phyloP scores from a whole-genome alignment of 1,140 invertebrate species.

The Camponotus pennsylvanicus region DNA sequence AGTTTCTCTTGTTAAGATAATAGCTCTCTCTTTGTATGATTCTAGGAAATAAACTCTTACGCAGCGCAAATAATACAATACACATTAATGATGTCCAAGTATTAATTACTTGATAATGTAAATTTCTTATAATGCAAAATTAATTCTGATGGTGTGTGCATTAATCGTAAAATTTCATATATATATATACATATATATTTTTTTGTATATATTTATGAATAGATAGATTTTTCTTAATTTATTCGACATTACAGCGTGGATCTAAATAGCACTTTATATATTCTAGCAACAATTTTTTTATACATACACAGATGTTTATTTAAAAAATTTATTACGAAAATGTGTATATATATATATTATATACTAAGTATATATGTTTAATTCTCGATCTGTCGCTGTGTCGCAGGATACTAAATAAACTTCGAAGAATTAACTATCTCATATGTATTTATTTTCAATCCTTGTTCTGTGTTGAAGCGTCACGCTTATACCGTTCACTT shows the following conservation, averaged over 20 bases:
- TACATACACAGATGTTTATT: neutral
- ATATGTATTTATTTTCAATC: neutral
- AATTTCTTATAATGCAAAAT: neutral
- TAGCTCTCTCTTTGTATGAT: neutral
- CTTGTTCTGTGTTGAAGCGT: neutral
- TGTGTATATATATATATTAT: conserved; percentile 10
- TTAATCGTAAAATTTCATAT: neutral
- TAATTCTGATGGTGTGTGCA: neutral
- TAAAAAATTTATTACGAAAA: conserved; percentile 18
- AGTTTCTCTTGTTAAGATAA: neutral
- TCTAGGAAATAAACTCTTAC: neutral
- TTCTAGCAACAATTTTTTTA: neutral
- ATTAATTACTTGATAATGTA: neutral
- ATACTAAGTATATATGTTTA: conserved; percentile 11
- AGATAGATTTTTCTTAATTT: neutral
- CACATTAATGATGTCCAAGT: conserved; percentile 1
- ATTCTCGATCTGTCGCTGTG: conserved; percentile 36
- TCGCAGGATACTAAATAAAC: conserved; percentile 66
- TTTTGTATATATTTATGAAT: neutral
- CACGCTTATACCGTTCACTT: neutral
- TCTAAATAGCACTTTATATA: neutral
- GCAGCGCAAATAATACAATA: conserved; percentile 3
- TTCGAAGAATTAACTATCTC: neutral
- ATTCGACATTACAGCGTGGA: neutral
- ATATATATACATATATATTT: conserved; percentile 20